Percentiles rank a stretch among this genome's conserved stretches.
These are phyloP conservation scores for Enteromius afrohamiltoni DNA, from an alignment of 2,797 vertebrate species.

Conservation along the genomic window DNA sequence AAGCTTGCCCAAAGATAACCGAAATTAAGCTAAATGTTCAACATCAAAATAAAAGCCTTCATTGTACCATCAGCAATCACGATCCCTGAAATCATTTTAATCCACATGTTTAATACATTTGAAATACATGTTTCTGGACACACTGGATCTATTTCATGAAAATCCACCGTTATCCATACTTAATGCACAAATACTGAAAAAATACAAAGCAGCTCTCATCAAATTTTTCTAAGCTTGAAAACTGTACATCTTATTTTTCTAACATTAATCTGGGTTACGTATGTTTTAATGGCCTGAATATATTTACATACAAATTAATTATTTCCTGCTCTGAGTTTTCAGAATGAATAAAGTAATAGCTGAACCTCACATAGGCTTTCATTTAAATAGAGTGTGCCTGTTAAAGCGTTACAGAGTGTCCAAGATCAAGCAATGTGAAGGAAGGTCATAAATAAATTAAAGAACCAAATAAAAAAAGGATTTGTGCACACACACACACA, in stretches of 20 bases:
- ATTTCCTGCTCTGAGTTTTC: background rate
- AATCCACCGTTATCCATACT: background rate
- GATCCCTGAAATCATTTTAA: slow-evolving; percentile 25
- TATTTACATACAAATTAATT: slow-evolving; percentile 50
- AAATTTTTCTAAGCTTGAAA: slow-evolving; percentile 35
- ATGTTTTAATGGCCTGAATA: slow-evolving; percentile 45
- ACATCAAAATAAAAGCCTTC: slow-evolving; percentile 40
- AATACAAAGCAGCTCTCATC: slow-evolving; percentile 38
- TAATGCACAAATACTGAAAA: slow-evolving; percentile 30
- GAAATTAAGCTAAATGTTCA: slow-evolving; percentile 40
- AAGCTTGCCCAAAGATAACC: slow-evolving; percentile 33
- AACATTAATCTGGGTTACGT: slow-evolving; percentile 40
- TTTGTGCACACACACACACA: background rate
- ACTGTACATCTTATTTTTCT: slow-evolving; percentile 18
- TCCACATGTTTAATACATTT: background rate
- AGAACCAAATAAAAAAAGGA: slow-evolving; percentile 5
- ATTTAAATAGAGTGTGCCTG: slow-evolving; percentile 4
- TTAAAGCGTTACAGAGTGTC: slow-evolving; percentile 40
- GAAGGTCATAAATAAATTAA: slow-evolving; percentile 31
- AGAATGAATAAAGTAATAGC: slow-evolving; percentile 32
- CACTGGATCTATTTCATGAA: background rate
- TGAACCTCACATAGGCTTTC: background rate
- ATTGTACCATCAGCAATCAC: background rate
- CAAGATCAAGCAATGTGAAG: slow-evolving; percentile 27
- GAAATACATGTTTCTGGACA: slow-evolving; percentile 20